Evolutionary conservation across 2,888 invertebrate species (phyloP), one percentile per base, ranked within the genome.

Genomic region (Ormyrus nitidulus): DNA sequence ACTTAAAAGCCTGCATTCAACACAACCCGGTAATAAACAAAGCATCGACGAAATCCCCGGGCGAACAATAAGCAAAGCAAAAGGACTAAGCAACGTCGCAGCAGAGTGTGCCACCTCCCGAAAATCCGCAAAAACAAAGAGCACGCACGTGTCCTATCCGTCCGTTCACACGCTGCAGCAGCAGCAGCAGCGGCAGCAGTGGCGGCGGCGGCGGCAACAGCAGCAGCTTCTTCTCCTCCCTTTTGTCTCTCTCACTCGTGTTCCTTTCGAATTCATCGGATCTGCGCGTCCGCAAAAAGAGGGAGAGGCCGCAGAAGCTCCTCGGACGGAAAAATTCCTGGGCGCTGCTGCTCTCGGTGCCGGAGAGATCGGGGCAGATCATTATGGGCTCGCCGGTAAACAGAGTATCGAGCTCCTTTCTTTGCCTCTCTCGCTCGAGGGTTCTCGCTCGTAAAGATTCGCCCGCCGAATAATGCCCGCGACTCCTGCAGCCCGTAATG

Each of bases 401-500:
- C 84, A 81, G 84, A 82, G 85, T 83, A 84, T 85, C 84, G 84
- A 64, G 74, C n/a, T 77, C 19, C 54, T 58, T 65, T 71, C 19
- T 61, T 58, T 73, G 10, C 51, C 9, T 75, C 68, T 65, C 46
- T 46, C 6, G 5, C 19, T 44, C 6, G n/a, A 2, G 51, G 48
- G 64, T 48, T 34, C 70, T 85, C 84, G 87, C 87, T 89, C 90
- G 88, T 90, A 90, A 89, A 90, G 89, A 90, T 89, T 87, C 88
- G 88, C 86, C 85, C 86, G 86, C 87, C 88, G 87, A 90, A 89
- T 89, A 90, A 89, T 88, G 87, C 86, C 86, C 79, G 19, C 84
- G 84, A 85, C 83, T 84, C 84, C 85, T 84, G 85, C 86, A 46
- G 61, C 58, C 85, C 85, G 90, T 90, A 90, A 90, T 90, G 90